phyloP scores from a whole-genome alignment of 2,888 invertebrate species.

The Gasteruption jaculator region DNA sequence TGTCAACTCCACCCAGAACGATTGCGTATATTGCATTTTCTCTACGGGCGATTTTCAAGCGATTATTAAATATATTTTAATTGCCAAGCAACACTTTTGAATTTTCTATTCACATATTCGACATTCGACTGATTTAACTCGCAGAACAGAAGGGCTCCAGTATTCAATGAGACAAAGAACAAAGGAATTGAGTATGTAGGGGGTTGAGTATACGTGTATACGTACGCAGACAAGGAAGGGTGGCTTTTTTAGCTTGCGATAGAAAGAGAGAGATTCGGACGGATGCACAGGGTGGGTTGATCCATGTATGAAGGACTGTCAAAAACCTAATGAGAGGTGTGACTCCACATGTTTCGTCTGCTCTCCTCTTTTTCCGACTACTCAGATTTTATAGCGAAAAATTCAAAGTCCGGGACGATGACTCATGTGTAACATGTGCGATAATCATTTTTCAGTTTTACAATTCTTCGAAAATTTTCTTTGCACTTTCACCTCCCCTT shows the following conservation, averaged over 20 bases:
- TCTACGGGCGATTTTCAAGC: no score
- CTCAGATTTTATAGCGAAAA: conserved; percentile 34
- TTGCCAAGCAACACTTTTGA: conserved; percentile 35
- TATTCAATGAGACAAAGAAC: conserved; percentile 45
- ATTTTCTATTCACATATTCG: conserved; percentile 34
- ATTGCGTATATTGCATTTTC: no score
- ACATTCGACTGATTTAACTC: conserved; percentile 40
- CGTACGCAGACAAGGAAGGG: no score
- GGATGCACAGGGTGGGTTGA: conserved; percentile 45
- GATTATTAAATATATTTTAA: conserved; percentile 36
- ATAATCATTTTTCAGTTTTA: no score
- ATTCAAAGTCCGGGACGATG: conserved; percentile 39
- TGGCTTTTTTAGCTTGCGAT: no score
- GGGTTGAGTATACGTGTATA: no score
- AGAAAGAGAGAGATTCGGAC: conserved; percentile 34
- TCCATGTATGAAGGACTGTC: conserved; percentile 51
- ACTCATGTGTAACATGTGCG: conserved; percentile 32
- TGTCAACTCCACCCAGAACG: no score
- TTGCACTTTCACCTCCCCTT: no score
- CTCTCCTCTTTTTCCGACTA: conserved; percentile 30
- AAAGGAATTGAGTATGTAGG: conserved; percentile 36
- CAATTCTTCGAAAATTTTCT: no score
- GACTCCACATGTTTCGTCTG: conserved; percentile 47
- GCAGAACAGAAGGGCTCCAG: conserved; percentile 37
- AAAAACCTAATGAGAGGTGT: conserved; percentile 53